Evolutionary conservation across 2,113 vertebrate species (phyloP), one percentile per base, ranked within the genome.

Genomic region (Psittacula cyanocephala): DNA sequence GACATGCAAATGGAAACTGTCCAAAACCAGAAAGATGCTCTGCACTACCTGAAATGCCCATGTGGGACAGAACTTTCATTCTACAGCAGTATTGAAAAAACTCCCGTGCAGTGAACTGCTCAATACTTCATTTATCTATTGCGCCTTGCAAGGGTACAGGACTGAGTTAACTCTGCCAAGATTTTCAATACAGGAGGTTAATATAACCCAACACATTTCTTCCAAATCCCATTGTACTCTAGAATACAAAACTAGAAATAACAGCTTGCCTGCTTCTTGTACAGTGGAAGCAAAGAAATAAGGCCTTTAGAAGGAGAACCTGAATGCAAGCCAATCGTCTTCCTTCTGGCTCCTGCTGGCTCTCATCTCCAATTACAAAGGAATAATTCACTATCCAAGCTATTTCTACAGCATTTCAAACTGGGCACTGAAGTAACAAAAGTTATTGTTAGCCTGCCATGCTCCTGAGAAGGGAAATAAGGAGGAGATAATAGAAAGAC

Each of bases 331-430:
- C 78, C 91, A 97, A 31, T 89, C 93, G 77, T 92, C 88, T 91
- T 93, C 89, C 68, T 91, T 57, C 86, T 93, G 81, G 86, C 90
- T 95, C 95, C 95, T 91, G 89, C 94, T 88, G 81, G 31, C n/a
- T 96, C 92, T 93, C 49, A 14, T 96, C 74, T 96, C 76, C 93
- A 96, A 79, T 97, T 86, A 96, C 86, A 96, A 96, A 97, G 75
- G 52, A 68, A 93, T 96, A 97, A 96, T 92, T 97, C 86, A 25
- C 76, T 63, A 59, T 85, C 84, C 41, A 55, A 84, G 80, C 77
- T 90, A 95, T 94, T 96, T 95, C 86, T 88, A 93, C 82, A 85
- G 65, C 57, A 79, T 92, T 96, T 97, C 89, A 96, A 96, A 95
- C 84, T 88, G 88, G 72, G 60, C 67, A 84, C 79, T 80, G 76